Percentiles rank a stretch among this genome's conserved stretches.
Conservation (phyloP, 2,888 invertebrate genomes). For the Chymomyza amoena region DNA sequence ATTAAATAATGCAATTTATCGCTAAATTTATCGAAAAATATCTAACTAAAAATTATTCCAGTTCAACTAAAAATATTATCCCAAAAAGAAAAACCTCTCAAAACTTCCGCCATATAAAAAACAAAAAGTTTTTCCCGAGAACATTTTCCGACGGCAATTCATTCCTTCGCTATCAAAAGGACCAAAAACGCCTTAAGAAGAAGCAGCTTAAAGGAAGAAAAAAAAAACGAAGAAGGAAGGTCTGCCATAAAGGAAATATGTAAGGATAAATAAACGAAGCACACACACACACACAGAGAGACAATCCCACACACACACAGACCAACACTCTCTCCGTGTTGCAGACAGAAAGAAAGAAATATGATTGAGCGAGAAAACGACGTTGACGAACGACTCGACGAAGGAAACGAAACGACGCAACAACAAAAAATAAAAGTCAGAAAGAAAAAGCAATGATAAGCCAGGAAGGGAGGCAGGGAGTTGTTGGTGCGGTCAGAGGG, state of each 20-base stretch:
- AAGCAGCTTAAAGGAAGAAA: neutral
- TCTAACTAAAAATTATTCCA: no score
- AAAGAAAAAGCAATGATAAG: neutral
- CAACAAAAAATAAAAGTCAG: neutral
- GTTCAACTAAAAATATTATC: no score
- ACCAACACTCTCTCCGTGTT: neutral
- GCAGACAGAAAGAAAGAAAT: conserved; percentile 14
- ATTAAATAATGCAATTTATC: no score
- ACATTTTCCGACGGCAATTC: no score
- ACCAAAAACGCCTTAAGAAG: neutral
- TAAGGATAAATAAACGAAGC: conserved; percentile 4
- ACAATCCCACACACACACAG: neutral
- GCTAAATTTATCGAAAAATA: no score
- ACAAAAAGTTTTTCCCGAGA: no score
- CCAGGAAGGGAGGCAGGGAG: no score
- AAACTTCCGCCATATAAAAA: no score
- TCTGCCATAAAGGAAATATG: conserved; percentile 1
- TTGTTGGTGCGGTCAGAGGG: conserved; percentile 19
- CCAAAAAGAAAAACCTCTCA: no score
- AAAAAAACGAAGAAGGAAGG: neutral
- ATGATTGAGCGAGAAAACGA: conserved; percentile 18
- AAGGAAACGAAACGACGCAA: neutral
- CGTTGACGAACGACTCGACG: neutral
- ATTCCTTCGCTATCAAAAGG: neutral
- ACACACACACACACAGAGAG: neutral